phyloP scores from a whole-genome alignment of 2,888 invertebrate species.

The Pandemis cinnamomeana region DNA sequence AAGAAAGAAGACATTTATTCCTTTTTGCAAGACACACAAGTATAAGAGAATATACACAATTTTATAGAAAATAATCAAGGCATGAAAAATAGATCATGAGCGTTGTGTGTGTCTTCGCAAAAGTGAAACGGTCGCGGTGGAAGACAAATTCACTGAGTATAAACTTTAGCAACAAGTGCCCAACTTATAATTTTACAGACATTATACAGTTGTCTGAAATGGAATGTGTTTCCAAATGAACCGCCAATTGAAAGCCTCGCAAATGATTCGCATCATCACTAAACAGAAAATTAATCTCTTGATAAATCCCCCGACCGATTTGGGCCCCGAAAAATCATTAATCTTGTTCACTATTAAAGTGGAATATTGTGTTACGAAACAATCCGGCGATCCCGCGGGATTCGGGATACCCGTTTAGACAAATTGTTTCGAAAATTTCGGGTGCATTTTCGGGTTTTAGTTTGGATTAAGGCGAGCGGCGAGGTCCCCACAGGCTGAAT shows the following conservation, averaged over 20 bases:
- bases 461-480: not conserved
- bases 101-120: too few species aligned
- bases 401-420: slow-evolving; percentile 22
- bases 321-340: slow-evolving; percentile 27
- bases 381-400: slow-evolving; percentile 22
- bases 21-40: too few species aligned
- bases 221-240: not conserved
- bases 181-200: too few species aligned
- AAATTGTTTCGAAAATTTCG: slow-evolving; percentile 29
- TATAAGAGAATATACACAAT: too few species aligned
- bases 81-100: too few species aligned
- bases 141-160: too few species aligned
- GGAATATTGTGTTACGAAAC: slow-evolving; percentile 28
- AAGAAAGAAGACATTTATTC: too few species aligned
- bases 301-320: slow-evolving; percentile 9
- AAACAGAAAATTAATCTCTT: slow-evolving; percentile 24
- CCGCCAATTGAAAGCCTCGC: not conserved
- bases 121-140: too few species aligned
- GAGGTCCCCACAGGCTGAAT: not conserved
- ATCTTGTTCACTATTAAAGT: slow-evolving; percentile 35
- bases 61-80: too few species aligned
- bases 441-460: not conserved
- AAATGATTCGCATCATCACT: not conserved
- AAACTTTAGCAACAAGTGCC: too few species aligned
- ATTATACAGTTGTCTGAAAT: too few species aligned